These are phyloP conservation scores for Camponotus floridanus DNA, from an alignment of 1,140 invertebrate genomes.

Conservation along the genomic window DNA sequence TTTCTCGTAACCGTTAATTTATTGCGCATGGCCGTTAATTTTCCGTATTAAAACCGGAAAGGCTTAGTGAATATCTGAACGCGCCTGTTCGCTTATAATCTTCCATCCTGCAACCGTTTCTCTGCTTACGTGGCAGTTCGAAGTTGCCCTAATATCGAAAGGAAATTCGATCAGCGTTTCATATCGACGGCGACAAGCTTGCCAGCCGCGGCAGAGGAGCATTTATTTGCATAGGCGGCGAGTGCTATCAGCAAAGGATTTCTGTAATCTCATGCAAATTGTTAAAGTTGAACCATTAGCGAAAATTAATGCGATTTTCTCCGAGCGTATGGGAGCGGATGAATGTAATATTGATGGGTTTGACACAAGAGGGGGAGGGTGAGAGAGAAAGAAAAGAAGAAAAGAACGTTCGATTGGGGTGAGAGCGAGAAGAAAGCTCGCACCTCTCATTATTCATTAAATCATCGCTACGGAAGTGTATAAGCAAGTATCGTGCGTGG, in stretches of 20 bases:
- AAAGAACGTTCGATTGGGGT: slow-evolving; percentile 67
- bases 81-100: slow-evolving; percentile 44
- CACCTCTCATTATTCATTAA: slow-evolving; percentile 80
- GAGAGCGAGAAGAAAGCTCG: slow-evolving; percentile 55
- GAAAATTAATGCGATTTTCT: slow-evolving; percentile 80
- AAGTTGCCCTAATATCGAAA: slow-evolving; percentile 34
- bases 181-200: slow-evolving; percentile 48
- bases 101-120: slow-evolving; percentile 19
- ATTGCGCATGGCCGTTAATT: slow-evolving; percentile 29
- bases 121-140: slow-evolving; percentile 31
- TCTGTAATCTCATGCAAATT: slow-evolving; percentile 83
- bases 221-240: slow-evolving; percentile 75
- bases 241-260: slow-evolving; percentile 71
- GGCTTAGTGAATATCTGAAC: slow-evolving; percentile 1
- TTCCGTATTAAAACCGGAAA: slow-evolving; percentile 30
- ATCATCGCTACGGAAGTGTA: slow-evolving; percentile 67
- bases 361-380: slow-evolving; percentile 70
- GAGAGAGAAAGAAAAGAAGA: slow-evolving; percentile 31
- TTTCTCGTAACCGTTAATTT: slow-evolving; percentile 40
- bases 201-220: slow-evolving; percentile 50
- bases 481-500: slow-evolving; percentile 32
- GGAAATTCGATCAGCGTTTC: slow-evolving; percentile 65
- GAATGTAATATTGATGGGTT: slow-evolving; percentile 82
- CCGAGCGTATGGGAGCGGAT: slow-evolving; percentile 54
- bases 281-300: slow-evolving; percentile 81